Evolutionary conservation across 2,113 vertebrate species (phyloP).

Genomic region (Ochotona princeps): DNA sequence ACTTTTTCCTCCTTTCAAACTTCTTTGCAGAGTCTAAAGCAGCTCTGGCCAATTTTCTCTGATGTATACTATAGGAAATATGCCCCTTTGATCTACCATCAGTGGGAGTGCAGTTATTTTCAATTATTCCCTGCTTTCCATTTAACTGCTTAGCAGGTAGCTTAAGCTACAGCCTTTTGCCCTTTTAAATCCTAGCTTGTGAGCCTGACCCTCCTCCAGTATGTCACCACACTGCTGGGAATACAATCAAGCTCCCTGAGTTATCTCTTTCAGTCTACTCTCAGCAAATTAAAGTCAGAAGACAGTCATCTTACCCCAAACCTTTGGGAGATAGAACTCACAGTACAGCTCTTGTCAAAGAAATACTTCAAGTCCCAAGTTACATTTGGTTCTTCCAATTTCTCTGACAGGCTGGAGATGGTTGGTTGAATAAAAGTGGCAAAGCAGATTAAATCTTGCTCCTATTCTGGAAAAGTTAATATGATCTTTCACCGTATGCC

Average conservation of each 20-base stretch:
- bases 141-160: constrained; percentile 49
- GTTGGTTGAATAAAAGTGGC: background rate
- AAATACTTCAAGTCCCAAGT: constrained; percentile 40
- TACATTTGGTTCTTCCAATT: background rate
- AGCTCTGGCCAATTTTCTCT: background rate
- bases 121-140: constrained; percentile 61
- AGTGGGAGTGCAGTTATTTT: constrained; percentile 50
- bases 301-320: background rate
- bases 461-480: background rate
- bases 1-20: background rate
- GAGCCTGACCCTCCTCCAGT: constrained; percentile 38
- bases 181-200: constrained; percentile 55
- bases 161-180: constrained; percentile 32
- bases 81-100: constrained; percentile 11
- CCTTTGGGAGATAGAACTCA: background rate
- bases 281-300: constrained; percentile 64
- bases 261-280: constrained; percentile 44
- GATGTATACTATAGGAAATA: background rate
- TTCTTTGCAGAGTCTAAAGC: background rate
- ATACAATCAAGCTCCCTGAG: constrained; percentile 26
- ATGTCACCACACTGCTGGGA: constrained; percentile 55
- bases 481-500: background rate
- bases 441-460: background rate
- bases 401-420: background rate
- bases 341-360: background rate